Conservation (phyloP, 2,888 invertebrate genomes). For the Scaptomyza caliginosa region DNA sequence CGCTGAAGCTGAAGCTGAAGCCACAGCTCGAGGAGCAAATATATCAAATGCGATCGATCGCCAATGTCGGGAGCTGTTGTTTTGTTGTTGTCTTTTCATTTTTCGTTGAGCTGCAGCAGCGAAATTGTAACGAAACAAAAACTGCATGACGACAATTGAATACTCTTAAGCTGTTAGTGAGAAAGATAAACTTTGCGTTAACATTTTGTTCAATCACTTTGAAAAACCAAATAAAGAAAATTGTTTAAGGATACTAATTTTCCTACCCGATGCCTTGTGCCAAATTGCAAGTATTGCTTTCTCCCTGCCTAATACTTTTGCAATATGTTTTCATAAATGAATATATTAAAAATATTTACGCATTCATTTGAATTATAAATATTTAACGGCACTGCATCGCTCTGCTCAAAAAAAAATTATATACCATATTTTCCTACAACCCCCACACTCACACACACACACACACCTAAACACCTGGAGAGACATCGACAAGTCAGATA, state of each 20-base stretch:
- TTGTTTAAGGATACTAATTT: too few species aligned
- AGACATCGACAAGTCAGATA: conserved; percentile 1
- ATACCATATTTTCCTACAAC: neutral
- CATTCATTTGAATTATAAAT: conserved; percentile 9
- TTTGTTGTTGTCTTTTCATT: conserved; percentile 66
- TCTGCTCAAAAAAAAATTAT: neutral
- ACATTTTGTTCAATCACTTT: too few species aligned
- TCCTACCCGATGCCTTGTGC: too few species aligned
- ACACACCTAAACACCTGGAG: neutral
- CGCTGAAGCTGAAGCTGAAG: conserved; percentile 32
- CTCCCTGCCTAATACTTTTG: neutral
- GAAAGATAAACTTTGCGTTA: neutral
- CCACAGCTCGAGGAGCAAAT: conserved; percentile 77
- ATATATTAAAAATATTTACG: conserved; percentile 2
- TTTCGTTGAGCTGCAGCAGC: conserved; percentile 45
- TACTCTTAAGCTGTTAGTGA: neutral
- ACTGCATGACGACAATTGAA: neutral
- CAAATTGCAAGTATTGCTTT: neutral
- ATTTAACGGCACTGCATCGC: neutral
- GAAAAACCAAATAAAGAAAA: too few species aligned
- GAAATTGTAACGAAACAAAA: conserved; percentile 1
- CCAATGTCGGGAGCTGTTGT: conserved; percentile 76
- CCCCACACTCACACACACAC: neutral
- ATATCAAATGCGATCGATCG: conserved; percentile 83
- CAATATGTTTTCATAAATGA: neutral